Base-by-base conservation (phyloP, 2,888 invertebrate genomes). In the Drosophila infuscata region DNA sequence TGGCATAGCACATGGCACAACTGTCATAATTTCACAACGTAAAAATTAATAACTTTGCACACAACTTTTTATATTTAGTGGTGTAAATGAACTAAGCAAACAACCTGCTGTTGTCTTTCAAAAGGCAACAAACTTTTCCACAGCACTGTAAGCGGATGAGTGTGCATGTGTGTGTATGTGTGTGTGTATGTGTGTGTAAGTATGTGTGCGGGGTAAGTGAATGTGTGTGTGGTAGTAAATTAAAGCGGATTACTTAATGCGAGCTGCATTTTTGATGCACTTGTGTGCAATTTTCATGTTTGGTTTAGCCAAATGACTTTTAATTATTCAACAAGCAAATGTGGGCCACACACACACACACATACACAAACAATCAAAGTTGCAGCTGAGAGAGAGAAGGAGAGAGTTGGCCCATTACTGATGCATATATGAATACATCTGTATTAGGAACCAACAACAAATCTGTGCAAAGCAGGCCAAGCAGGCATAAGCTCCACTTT, bases 201-300 rank as follows among this genome's bases (percentile, higher is more conserved):
- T n/a, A n/a, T 25, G 35, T 53, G 48, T 43, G 48, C 29, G 57
- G 20, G 35, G 17, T n/a, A 51, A 53, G 20, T 25, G 54, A 29
- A n/a, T 41, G 52, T 35, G 61, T 35, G 61, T 12, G 51, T 54
- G 62, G 15, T 63, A 51, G 63, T 49, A 74, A 66, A 81, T 74
- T 65, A 88, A 87, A 89, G 82, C 88, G 88, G 89, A 89, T 89
- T 89, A 89, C 88, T 71, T 70, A 80, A 81, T 81, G 65, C 38
- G 73, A 52, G 70, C 60, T 80, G 82, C 78, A 77, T 79, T 74
- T 77, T 74, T 81, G 69, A 77, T 79, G 74, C 51, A 64, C 58
- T 53, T 58, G 30, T 61, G 69, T 48, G 65, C 33, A 61, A 53
- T 59, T 61, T 61, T 48, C 43, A 59, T 67, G 62, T 70, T 64